Evolutionary conservation across 2,888 invertebrate genomes (phyloP).

Genomic region (Pachycephus smyrnensis): DNA sequence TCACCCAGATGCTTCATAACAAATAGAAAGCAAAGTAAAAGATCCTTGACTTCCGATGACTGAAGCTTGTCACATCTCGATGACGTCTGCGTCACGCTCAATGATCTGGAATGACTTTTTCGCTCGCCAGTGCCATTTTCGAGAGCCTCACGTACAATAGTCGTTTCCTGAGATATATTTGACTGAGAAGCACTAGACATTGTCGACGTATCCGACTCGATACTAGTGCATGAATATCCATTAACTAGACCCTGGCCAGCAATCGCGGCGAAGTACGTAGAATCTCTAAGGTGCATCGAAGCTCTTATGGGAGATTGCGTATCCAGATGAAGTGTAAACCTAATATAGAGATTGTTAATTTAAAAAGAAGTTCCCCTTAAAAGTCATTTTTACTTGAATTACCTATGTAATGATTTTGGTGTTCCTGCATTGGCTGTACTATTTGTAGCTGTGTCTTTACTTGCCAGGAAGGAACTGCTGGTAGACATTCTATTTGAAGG

Average conservation of each 20-base stretch:
- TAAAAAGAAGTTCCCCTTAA: neutral
- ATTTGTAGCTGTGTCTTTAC: slow-evolving; percentile 68
- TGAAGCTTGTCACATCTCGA: slow-evolving; percentile 80
- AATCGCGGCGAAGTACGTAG: slow-evolving; percentile 78
- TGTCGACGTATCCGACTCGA: slow-evolving; percentile 81
- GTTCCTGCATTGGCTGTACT: slow-evolving; percentile 47
- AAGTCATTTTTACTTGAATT: slow-evolving; percentile 5
- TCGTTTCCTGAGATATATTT: slow-evolving; percentile 72
- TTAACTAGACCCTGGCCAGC: slow-evolving; percentile 79
- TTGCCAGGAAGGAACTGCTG: slow-evolving; percentile 72
- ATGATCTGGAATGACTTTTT: slow-evolving; percentile 70
- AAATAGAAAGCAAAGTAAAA: slow-evolving; percentile 90
- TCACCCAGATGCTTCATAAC: slow-evolving; percentile 91
- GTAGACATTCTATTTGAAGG: slow-evolving; percentile 70
- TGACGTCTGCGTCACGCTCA: slow-evolving; percentile 71
- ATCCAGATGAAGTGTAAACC: slow-evolving; percentile 81
- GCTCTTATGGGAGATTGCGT: slow-evolving; percentile 76
- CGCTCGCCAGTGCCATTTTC: slow-evolving; percentile 56
- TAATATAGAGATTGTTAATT: slow-evolving; percentile 32
- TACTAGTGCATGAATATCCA: slow-evolving; percentile 80
- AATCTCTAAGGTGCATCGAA: slow-evolving; percentile 82
- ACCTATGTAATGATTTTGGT: slow-evolving; percentile 59
- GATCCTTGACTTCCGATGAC: slow-evolving; percentile 85
- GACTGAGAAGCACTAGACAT: slow-evolving; percentile 75
- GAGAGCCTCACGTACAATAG: slow-evolving; percentile 68